Percentiles rank a stretch among this genome's conserved stretches.
Evolutionary conservation across 2,113 vertebrate species (phyloP).

Genomic region (Xiphophorus couchianus): DNA sequence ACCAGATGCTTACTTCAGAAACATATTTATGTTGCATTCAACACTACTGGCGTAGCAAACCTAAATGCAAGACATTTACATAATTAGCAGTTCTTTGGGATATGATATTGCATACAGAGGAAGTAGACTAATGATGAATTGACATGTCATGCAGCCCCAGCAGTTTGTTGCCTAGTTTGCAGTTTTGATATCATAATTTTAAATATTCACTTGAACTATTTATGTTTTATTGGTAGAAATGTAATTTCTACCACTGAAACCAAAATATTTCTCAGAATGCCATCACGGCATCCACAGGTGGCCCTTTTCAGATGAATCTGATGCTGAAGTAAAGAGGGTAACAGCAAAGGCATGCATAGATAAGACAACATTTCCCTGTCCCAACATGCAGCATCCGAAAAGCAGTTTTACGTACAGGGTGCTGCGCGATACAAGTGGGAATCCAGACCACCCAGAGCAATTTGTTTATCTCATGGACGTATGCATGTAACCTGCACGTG

Average conservation of each 20-base stretch:
- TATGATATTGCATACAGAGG: neutral
- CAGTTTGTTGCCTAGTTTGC: neutral
- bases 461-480: conserved; percentile 66
- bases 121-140: neutral
- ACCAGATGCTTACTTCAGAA: neutral
- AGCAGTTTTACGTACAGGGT: conserved; percentile 28
- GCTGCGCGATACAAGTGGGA: conserved; percentile 18
- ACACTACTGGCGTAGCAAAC: neutral
- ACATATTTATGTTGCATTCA: neutral
- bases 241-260: neutral
- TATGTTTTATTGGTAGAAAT: neutral
- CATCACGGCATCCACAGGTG: conserved; percentile 1
- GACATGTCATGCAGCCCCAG: no score
- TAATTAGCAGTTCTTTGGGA: neutral
- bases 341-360: conserved; percentile 45
- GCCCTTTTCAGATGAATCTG: conserved; percentile 21
- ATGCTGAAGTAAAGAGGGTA: conserved; percentile 7
- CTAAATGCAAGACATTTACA: neutral
- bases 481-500: conserved; percentile 52
- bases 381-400: conserved; percentile 51
- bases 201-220: neutral
- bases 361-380: conserved; percentile 22
- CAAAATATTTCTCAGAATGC: neutral
- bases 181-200: neutral
- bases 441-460: conserved; percentile 63